Evolutionary conservation across 1,140 invertebrate species (phyloP), one percentile per base, ranked within the genome.

Genomic region (Caerostris extrusa): DNA sequence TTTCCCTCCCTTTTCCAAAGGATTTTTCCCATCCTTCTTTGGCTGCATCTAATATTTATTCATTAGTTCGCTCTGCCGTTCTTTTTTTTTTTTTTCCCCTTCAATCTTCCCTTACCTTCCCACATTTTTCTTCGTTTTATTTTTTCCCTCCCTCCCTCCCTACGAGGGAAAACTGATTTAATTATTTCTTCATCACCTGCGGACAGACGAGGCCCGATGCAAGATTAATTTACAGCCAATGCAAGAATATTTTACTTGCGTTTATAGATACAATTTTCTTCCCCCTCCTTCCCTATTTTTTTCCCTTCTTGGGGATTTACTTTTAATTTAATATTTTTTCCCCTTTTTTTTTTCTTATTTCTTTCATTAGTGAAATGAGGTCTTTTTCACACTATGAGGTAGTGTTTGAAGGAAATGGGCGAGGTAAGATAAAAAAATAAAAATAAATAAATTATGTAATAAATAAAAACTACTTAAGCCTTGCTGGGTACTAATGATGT

Each of bases 111-210:
- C 88, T 34, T n/a, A 12, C 55, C 61, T 64, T 53, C 57, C 56
- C 34, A 56, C 7, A 86, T 93, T 93, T 71, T 61, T 77, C 55
- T 91, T 61, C 55, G 17, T 81, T 77, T 82, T 91, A 69, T 90
- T 71, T 53, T n/a, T 71, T 34, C 34, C 34, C 56, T 34, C 77
- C 67, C 64, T 77, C 53, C 58, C 91, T 64, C 83, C 56, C 85
- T 19, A 14, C 17, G 69, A 93, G 69, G 91, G 91, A 87, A 93
- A 93, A 93, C 92, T 94, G 93, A 94, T 94, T 94, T 94, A 94
- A 94, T 94, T 94, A 94, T 94, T 94, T 90, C 88, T 90, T 90
- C 93, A 94, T 94, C 93, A 90, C 93, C 93, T 94, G 71, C 71
- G 64, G 64, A 67, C 60, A 83, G 6, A 34, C 19, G 57, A 34